phyloP scores from a whole-genome alignment of 2,113 vertebrate species.

The Psilopsiagon aurifrons region DNA sequence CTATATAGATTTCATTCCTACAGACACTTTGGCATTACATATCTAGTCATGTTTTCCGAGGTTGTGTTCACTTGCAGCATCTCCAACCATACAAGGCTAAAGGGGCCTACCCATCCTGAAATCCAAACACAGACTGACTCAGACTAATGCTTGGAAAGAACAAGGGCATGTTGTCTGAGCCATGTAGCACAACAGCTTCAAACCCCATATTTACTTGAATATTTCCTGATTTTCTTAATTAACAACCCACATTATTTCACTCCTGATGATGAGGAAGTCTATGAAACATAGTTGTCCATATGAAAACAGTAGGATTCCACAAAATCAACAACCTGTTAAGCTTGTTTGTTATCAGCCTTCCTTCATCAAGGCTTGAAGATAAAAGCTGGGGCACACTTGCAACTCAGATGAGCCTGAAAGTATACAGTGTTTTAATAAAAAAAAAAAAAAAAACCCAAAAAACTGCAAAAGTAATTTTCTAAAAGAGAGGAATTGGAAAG shows the following conservation, averaged over 20 bases:
- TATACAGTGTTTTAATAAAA: background rate
- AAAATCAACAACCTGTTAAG: background rate
- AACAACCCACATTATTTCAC: background rate
- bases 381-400: background rate
- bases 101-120: background rate
- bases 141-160: background rate
- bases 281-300: background rate
- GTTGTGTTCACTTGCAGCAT: background rate
- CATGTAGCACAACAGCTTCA: background rate
- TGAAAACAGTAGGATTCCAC: background rate
- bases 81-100: background rate
- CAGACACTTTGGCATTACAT: background rate
- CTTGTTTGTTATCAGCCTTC: background rate
- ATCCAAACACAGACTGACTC: background rate
- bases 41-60: background rate
- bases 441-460: too few species aligned
- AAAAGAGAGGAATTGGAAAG: background rate
- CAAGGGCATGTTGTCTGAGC: background rate
- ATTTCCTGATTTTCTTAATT: background rate
- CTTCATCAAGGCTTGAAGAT: rapidly evolving
- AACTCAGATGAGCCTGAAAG: background rate
- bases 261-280: background rate
- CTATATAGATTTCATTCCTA: background rate
- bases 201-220: background rate
- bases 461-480: background rate